phyloP scores from a whole-genome alignment of 2,888 invertebrate species.

The Tricholauxania praeusta region DNA sequence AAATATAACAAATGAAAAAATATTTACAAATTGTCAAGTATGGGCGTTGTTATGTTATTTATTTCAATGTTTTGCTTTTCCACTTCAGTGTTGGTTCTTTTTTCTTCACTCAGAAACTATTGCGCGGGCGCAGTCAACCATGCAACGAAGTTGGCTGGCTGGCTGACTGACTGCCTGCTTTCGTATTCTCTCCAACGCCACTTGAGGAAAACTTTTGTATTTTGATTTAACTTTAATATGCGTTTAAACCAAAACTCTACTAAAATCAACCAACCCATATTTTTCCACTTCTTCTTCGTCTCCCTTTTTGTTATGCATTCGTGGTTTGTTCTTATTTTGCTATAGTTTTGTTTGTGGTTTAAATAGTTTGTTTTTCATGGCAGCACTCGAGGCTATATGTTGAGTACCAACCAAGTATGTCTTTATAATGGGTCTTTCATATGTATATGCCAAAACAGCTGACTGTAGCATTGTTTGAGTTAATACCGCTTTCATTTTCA shows the following conservation, averaged over 20 bases:
- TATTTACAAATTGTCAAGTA: background rate
- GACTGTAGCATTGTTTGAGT: too few relatives aligned
- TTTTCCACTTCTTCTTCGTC: background rate
- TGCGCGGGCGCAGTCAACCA: constrained; percentile 10
- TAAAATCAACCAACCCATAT: constrained; percentile 19
- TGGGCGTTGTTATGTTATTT: background rate
- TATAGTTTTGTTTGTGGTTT: constrained; percentile 1
- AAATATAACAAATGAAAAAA: background rate
- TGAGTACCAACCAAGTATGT: too few relatives aligned
- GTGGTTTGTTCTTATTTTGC: background rate
- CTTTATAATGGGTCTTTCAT: too few relatives aligned
- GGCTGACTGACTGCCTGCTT: too few relatives aligned
- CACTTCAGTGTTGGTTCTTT: background rate
- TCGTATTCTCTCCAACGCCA: background rate
- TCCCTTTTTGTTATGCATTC: background rate
- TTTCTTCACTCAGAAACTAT: background rate
- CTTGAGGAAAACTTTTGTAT: background rate
- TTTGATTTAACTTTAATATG: constrained; percentile 3
- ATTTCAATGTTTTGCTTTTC: too few relatives aligned
- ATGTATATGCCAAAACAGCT: too few relatives aligned
- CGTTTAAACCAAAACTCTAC: background rate
- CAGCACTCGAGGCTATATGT: constrained; percentile 17
- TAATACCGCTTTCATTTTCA: too few relatives aligned
- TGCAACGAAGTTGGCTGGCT: background rate
- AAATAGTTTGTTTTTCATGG: constrained; percentile 11